Percentiles rank a stretch among this genome's conserved stretches.
These are phyloP conservation scores for Zaprionus inermis DNA, from an alignment of 1,140 invertebrate genomes.

Conservation along the genomic window DNA sequence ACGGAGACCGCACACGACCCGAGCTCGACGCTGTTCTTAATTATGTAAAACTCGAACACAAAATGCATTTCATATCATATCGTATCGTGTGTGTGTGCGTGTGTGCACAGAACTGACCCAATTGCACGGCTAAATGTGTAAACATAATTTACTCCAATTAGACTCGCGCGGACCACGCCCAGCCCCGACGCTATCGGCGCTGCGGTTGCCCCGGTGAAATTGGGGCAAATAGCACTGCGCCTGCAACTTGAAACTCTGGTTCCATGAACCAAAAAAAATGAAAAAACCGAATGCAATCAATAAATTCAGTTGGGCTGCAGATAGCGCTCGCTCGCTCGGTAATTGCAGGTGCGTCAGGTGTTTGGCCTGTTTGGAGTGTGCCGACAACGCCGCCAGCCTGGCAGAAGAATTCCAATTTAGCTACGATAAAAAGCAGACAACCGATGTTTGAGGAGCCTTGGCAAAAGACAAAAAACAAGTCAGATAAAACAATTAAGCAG, in stretches of 20 bases:
- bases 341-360: constrained; percentile 35
- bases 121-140: constrained; percentile 77
- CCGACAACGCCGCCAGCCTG: neutral
- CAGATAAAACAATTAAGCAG: constrained; percentile 16
- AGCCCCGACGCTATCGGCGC: neutral
- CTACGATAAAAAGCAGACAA: constrained; percentile 24
- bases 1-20: constrained; percentile 52
- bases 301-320: constrained; percentile 46
- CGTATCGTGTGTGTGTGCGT: constrained; percentile 10
- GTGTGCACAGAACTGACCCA: constrained; percentile 54
- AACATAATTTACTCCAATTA: constrained; percentile 81
- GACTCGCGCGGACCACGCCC: constrained; percentile 39
- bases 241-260: constrained; percentile 33
- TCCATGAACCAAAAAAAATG: constrained; percentile 26
- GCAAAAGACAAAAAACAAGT: constrained; percentile 5
- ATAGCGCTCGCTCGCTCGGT: constrained; percentile 6
- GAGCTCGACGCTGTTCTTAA: constrained; percentile 37
- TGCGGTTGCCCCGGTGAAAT: constrained; percentile 34
- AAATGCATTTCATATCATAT: constrained; percentile 68
- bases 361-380: constrained; percentile 3
- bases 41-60: constrained; percentile 64
- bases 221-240: constrained; percentile 52
- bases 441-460: constrained; percentile 16
- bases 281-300: constrained; percentile 68
- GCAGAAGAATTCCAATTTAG: constrained; percentile 9